These are phyloP conservation scores for Umimayanthus kanabou DNA, from an alignment of 92 coral and sea anemone species.

Conservation along the genomic window DNA sequence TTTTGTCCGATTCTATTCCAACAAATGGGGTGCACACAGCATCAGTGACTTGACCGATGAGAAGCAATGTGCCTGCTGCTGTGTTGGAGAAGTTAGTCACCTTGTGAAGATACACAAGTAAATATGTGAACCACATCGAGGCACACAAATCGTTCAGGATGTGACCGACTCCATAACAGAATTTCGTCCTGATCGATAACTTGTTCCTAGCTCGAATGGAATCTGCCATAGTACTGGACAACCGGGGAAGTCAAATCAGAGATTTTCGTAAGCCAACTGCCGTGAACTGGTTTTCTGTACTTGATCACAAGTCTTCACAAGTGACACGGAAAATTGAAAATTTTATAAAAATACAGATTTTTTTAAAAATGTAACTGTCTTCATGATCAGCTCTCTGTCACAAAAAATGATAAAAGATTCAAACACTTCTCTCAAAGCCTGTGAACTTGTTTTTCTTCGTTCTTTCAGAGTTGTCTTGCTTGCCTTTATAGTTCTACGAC, in stretches of 20 bases:
- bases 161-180: slow-evolving; percentile 91
- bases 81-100: slow-evolving; percentile 78
- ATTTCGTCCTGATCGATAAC: slow-evolving; percentile 76
- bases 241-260: not conserved
- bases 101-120: slow-evolving; percentile 87
- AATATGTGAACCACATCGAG: slow-evolving; percentile 95
- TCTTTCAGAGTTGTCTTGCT: too few relatives aligned
- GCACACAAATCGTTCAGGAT: slow-evolving; percentile 92
- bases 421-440: not conserved
- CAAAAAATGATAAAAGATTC: too few relatives aligned
- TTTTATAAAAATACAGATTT: too few relatives aligned
- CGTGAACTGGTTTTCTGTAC: not conserved
- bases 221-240: not conserved
- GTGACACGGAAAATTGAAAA: not conserved
- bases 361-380: too few relatives aligned
- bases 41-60: slow-evolving; percentile 95
- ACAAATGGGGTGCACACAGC: slow-evolving; percentile 90
- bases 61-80: slow-evolving; percentile 74
- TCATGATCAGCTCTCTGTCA: too few relatives aligned
- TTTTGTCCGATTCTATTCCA: slow-evolving; percentile 90
- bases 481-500: not conserved
- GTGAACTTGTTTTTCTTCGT: not conserved
- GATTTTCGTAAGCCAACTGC: too few relatives aligned
- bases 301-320: not conserved
- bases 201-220: slow-evolving; percentile 3